Conservation (phyloP, 2,888 invertebrate species). For the Rugalucina vietnamica region DNA sequence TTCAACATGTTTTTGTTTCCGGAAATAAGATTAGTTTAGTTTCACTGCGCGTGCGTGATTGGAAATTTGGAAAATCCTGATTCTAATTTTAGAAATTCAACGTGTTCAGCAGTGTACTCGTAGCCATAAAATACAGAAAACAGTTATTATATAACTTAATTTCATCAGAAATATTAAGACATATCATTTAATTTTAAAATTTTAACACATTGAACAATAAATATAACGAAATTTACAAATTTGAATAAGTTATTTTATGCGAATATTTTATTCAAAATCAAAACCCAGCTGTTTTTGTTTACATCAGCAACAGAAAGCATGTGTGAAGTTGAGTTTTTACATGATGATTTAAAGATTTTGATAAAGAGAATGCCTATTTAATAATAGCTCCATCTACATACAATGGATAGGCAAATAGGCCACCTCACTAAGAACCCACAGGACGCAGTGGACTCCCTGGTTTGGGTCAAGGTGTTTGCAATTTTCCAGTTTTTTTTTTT, state of each 20-base stretch:
- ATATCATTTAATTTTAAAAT: no score
- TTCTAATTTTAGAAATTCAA: background rate
- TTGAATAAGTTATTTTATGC: background rate
- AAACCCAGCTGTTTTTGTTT: background rate
- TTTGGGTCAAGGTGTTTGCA: constrained; percentile 79
- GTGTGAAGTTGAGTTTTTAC: background rate
- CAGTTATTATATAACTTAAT: no score
- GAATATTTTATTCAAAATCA: background rate
- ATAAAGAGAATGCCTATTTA: no score
- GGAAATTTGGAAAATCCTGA: background rate
- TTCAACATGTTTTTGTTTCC: constrained; percentile 7
- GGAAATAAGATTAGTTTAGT: background rate
- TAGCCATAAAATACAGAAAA: no score
- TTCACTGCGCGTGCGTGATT: background rate
- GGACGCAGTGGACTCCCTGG: constrained; percentile 74
- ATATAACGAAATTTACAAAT: no score
- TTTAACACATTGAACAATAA: no score
- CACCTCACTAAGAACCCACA: constrained; percentile 75
- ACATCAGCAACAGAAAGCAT: background rate
- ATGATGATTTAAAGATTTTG: no score
- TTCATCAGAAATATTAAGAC: no score
- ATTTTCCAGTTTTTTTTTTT: no score
- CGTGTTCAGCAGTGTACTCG: background rate
- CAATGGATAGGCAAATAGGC: constrained; percentile 80
- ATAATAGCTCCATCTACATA: constrained; percentile 9